These are phyloP conservation scores for Sinopyrophorus schimmeli DNA, from an alignment of 2,888 invertebrate genomes.

Conservation along the genomic window DNA sequence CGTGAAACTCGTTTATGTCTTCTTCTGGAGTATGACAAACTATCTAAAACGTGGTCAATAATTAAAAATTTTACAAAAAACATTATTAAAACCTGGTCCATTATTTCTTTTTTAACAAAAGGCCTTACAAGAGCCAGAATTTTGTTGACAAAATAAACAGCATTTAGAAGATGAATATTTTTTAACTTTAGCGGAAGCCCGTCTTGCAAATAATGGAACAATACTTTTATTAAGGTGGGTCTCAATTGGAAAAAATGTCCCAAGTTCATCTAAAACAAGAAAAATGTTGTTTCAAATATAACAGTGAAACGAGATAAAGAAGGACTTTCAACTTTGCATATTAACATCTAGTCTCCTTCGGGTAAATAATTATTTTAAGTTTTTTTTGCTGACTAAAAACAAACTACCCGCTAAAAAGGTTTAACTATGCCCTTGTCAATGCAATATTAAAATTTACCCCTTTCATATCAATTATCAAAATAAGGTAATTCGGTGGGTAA, in stretches of 20 bases:
- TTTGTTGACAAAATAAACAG: conserved; percentile 56
- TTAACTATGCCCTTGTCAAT: not conserved
- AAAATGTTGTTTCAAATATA: not conserved
- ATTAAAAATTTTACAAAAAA: not conserved
- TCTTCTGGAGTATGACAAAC: conserved; percentile 63
- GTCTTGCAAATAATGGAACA: conserved; percentile 71
- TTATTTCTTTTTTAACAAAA: conserved; percentile 57
- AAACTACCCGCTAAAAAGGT: not conserved
- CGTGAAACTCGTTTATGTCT: conserved; percentile 61
- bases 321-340: too few relatives aligned
- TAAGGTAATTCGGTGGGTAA: conserved; percentile 62
- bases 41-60: conserved; percentile 53
- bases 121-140: conserved; percentile 57
- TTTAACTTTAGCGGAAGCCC: conserved; percentile 68
- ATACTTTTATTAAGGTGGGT: conserved; percentile 58
- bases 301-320: not conserved
- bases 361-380: too few relatives aligned
- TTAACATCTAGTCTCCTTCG: too few relatives aligned
- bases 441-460: conserved; percentile 53
- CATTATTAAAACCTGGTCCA: not conserved
- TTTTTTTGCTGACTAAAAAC: not conserved
- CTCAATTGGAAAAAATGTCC: conserved; percentile 42
- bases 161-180: conserved; percentile 69
- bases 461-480: conserved; percentile 70
- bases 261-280: conserved; percentile 35